Conservation (phyloP, 1,140 invertebrate species). For the Drosophila triauraria region DNA sequence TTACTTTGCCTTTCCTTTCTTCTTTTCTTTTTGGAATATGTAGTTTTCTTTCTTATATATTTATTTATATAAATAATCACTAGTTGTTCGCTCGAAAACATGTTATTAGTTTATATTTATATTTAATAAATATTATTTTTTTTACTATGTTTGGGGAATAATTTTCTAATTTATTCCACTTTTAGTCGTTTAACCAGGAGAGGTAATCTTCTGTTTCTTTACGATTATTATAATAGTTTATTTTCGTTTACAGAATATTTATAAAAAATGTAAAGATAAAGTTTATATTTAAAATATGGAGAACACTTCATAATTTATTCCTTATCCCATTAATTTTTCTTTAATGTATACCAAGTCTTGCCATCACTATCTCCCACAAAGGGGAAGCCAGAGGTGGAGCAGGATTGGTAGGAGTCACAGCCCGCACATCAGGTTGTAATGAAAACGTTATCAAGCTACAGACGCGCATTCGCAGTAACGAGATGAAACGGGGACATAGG, state of each 20-base stretch:
- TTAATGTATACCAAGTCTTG: not conserved
- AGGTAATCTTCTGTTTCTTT: too few species aligned
- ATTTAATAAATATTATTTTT: too few species aligned
- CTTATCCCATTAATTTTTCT: not conserved
- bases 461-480: slow-evolving; percentile 36
- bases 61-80: too few species aligned
- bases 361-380: slow-evolving; percentile 12
- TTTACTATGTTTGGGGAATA: too few species aligned
- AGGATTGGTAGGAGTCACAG: slow-evolving; percentile 15
- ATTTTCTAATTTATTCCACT: too few species aligned
- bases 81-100: too few species aligned
- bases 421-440: slow-evolving; percentile 47
- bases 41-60: not conserved
- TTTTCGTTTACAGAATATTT: too few species aligned
- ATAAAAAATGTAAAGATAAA: too few species aligned
- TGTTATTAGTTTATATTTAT: too few species aligned
- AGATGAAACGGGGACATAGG: slow-evolving; percentile 40
- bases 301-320: not conserved
- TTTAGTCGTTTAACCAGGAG: too few species aligned
- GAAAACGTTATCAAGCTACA: slow-evolving; percentile 75
- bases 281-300: too few species aligned
- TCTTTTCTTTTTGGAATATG: not conserved
- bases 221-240: too few species aligned
- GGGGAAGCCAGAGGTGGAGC: slow-evolving; percentile 2
- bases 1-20: not conserved